Evolutionary conservation across 2,797 vertebrate genomes (phyloP).

Genomic region (Melanotaenia nigrans): DNA sequence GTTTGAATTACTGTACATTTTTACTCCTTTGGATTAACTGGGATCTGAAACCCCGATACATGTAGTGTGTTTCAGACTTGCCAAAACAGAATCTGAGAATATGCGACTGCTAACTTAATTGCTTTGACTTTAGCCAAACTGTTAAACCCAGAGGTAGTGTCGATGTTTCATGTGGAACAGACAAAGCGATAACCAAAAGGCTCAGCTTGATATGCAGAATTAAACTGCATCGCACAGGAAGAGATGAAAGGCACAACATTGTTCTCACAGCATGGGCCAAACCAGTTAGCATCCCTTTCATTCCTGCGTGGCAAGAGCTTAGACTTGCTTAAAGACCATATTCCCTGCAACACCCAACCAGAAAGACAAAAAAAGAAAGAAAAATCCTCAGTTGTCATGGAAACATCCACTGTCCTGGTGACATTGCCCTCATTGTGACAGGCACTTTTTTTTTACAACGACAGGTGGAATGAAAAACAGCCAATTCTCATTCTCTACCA

Average conservation of each 20-base stretch:
- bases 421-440: constrained; percentile 69
- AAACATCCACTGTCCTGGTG: constrained; percentile 61
- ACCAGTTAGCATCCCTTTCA: constrained; percentile 6
- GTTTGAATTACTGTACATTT: constrained; percentile 40
- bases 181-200: constrained; percentile 48
- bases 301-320: constrained; percentile 1
- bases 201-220: constrained; percentile 40
- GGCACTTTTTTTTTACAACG: constrained; percentile 51
- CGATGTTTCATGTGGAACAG: constrained; percentile 57
- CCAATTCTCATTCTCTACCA: constrained; percentile 63
- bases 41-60: constrained; percentile 4
- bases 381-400: constrained; percentile 66
- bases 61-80: constrained; percentile 1
- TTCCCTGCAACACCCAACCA: constrained; percentile 29
- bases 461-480: constrained; percentile 75
- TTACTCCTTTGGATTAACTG: constrained; percentile 25
- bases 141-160: constrained; percentile 48
- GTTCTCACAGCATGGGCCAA: constrained; percentile 8
- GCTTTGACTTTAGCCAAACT: constrained; percentile 47
- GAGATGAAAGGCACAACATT: constrained; percentile 25
- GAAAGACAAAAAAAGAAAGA: constrained; percentile 26
- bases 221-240: constrained; percentile 25
- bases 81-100: constrained; percentile 4
- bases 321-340: constrained; percentile 31
- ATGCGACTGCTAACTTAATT: constrained; percentile 31